Base-by-base conservation (phyloP, 2,888 invertebrate genomes). In the Diloba caeruleocephala region DNA sequence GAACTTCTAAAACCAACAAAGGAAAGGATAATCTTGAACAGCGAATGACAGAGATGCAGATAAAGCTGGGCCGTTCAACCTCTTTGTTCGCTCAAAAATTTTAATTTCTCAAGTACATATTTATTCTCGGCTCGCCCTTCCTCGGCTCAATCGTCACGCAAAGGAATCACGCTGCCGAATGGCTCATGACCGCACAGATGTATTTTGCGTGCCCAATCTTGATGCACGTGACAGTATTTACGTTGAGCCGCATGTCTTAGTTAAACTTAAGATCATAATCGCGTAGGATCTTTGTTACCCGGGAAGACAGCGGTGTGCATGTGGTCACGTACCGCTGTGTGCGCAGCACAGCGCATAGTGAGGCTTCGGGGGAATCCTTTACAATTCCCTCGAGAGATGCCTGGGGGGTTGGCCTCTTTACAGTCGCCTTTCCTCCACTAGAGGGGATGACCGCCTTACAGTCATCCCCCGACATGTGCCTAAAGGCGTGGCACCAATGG, bases 181-280 rank as follows among this genome's bases (percentile, higher is more conserved):
- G 56, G 49, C 48, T 46, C 52, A 60, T 60, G 71, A 69, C 67
- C 69, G 69, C 63, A 46, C 42, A 70, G 64, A 72, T 64, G 70
- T 72, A 72, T 72, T 72, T 70, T 69, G 72, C 72, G 72, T 83
- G 82, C 75, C 65, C 73, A 78, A 86, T 85, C 85, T 80, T 69
- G 87, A 87, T 87, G 71, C 82, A 81, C 87, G 86, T 85, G 85
- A 78, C 66, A 68, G 60, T 55, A 71, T 72, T 57, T 57, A 56
- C 50, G 32, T 56, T 43, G n/a, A 33, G 51, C 59, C 58, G 55
- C 59, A 43, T 57, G 38, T 19, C 52, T 67, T 38, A 45, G 52
- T 50, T 58, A 55, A 46, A 44, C 43, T 42, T 36, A 32, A 54
- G 14, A 31, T 52, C 49, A 54, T 46, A n/a, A n/a, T n/a, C n/a